Percentiles rank a stretch among this genome's conserved stretches.
These are phyloP conservation scores for Holacanthella duospinosa DNA, from an alignment of 2,888 invertebrate genomes.

Conservation along the genomic window DNA sequence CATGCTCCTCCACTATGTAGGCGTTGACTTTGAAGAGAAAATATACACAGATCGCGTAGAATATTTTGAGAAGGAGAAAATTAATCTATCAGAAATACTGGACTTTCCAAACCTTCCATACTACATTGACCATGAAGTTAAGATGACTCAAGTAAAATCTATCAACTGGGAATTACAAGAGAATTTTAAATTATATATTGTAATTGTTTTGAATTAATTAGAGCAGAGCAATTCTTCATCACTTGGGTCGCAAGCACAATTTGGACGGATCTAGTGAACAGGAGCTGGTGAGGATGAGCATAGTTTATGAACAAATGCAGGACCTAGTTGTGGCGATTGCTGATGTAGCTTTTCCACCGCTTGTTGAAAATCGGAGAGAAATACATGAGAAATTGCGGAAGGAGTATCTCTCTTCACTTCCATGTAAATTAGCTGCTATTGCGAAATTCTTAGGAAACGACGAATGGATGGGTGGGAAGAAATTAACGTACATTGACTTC, in stretches of 20 bases:
- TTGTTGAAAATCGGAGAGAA: not conserved
- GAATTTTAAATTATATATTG: too few species aligned
- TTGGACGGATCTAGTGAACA: not conserved
- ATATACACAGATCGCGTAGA: too few species aligned
- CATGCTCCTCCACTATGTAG: not conserved
- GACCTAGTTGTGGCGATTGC: not conserved
- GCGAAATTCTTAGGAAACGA: slow-evolving; percentile 3
- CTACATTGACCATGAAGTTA: not conserved
- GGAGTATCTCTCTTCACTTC: not conserved
- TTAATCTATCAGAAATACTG: too few species aligned
- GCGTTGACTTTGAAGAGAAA: not conserved
- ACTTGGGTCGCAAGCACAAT: slow-evolving; percentile 4
- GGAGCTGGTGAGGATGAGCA: not conserved
- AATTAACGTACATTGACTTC: slow-evolving; percentile 2
- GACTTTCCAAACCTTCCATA: not conserved
- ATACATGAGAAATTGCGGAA: not conserved
- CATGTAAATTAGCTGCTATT: not conserved
- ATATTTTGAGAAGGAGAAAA: too few species aligned
- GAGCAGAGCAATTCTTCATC: not conserved
- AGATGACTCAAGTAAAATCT: not conserved
- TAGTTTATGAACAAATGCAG: not conserved
- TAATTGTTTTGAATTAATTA: too few species aligned
- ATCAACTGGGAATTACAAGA: too few species aligned
- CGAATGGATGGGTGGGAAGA: not conserved
- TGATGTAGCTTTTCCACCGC: not conserved